Base-by-base conservation (phyloP, 2,113 vertebrate genomes). In the Falcunculus frontatus region DNA sequence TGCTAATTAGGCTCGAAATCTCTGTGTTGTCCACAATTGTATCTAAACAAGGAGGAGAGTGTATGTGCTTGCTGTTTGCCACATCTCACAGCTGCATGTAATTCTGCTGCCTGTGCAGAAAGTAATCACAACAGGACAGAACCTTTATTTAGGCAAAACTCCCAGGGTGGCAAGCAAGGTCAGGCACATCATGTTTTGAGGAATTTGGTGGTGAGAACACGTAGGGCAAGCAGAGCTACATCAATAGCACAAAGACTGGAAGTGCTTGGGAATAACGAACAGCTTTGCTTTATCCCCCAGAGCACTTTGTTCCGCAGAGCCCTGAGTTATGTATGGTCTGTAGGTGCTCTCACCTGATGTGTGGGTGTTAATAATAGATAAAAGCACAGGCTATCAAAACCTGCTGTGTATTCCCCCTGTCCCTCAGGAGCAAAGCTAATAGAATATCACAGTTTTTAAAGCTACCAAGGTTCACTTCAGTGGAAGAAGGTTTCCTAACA, bases 1-100 rank as follows among this genome's bases (percentile, higher is more conserved):
- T 72, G 80, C 73, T 95, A 95, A 95, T 96, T 96, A 94, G 72
- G 92, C 95, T 62, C 82, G 75, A 89, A 90, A 92, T 96, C 76
- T 91, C 35, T 75, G 65, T 86, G 83, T 92, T 93, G 92, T 92
- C 93, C 95, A 44, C 88, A 94, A 47, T 84, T 92, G 92, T 84
- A 81, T 94, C 90, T 88, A 89, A 96, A 94, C 92, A 89, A 89
- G 95, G 92, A 96, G 83, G 80, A 92, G 52, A 75, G 88, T 78
- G 56, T 84, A 92, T 90, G 76, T 90, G 69, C 69, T 87, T 11
- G 0, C 55, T 84, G 53, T 69, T 74, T 70, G 88, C 90, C 65
- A 16, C 92, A 70, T 94, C 80, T 94, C 83, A 74, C 93, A 96
- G 95, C 95, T 97, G 87, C 72, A 4, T 59, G 9, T 44, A 63